phyloP scores from a whole-genome alignment of 2,113 vertebrate genomes.

The Anguilla japonica region DNA sequence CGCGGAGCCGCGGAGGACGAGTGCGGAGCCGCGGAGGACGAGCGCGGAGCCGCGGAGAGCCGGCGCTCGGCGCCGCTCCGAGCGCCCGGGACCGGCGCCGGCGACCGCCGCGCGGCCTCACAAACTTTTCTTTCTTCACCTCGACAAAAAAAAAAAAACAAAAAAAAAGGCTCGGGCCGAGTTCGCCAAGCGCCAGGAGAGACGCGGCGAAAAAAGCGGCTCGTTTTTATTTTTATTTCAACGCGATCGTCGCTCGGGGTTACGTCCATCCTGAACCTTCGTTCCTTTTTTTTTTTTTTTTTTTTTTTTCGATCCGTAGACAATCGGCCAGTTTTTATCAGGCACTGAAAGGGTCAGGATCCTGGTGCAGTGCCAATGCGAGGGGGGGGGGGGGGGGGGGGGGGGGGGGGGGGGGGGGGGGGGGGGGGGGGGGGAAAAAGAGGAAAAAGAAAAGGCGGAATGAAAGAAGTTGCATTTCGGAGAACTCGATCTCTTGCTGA shows the following conservation, averaged over 20 bases:
- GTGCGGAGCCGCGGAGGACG: slow-evolving; percentile 65
- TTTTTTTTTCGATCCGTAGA: slow-evolving; percentile 58
- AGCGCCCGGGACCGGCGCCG: neutral
- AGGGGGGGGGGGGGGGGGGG: no score
- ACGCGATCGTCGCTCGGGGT: neutral
- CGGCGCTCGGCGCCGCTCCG: slow-evolving; percentile 41
- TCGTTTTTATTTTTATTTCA: neutral
- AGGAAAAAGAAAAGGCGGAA: slow-evolving; percentile 57
- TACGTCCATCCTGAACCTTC: slow-evolving; percentile 66
- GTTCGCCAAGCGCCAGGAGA: neutral
- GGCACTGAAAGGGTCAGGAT: slow-evolving; percentile 78
- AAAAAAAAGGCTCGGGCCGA: neutral
- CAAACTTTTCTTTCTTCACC: slow-evolving; percentile 21
- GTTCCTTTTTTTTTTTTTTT: slow-evolving; percentile 22
- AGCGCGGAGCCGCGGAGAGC: slow-evolving; percentile 63
- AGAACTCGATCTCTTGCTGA: slow-evolving; percentile 79
- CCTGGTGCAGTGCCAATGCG: slow-evolving; percentile 77
- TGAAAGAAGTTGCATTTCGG: slow-evolving; percentile 77
- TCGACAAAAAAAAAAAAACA: neutral
- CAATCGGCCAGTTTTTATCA: slow-evolving; percentile 76
- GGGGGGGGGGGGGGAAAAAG: neutral
- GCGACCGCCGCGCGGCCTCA: slow-evolving; percentile 1
- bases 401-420: no score
- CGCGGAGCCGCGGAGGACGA: slow-evolving; percentile 56
- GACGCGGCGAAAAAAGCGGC: slow-evolving; percentile 37